Evolutionary conservation across 1,140 invertebrate species (phyloP), one percentile per base, ranked within the genome.

Genomic region (Heliconius congener): DNA sequence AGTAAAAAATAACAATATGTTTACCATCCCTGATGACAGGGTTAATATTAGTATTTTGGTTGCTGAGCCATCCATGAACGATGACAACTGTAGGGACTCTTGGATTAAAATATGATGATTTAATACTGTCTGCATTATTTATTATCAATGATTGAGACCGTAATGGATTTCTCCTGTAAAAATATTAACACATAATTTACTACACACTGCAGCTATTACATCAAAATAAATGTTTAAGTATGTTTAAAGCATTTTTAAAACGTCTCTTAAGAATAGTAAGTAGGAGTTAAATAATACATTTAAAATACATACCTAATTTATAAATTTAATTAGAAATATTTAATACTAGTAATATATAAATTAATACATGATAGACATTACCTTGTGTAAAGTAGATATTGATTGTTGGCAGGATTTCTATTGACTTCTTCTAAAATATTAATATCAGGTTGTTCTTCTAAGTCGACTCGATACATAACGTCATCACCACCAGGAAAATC

Each of bases 381-480:
- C 92, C 91, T 91, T 16, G 92, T 94, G 71, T 76, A 92, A 3
- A 94, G 75, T 6, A 86, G 42, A 46, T 91, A 94, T 55, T 30
- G 13, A 78, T 91, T 92, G 60, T 88, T 89, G 1, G 81, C 84
- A n/a, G 87, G 83, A 70, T 91, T 86, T 34, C 87, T 86, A 0
- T 73, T 34, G 3, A 89, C 75, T 57, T 87, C 84, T 13, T 83
- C 27, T 0, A 90, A 71, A 55, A 89, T 34, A 60, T 84, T 81
- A 39, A 77, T 34, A 42, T 92, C 84, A 19, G 86, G 87, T 70
- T 85, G 85, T 13, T 79, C 86, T 50, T 91, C 86, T 2, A 92
- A 77, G 77, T 93, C 92, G 4, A 92, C 87, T 18, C 13, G 57
- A 71, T 91, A 87, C 80, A 87, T 78, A 46, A 78, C 23, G 1